A percentile compares a stretch with the other conserved stretches of the same genome.
These are phyloP conservation scores for Hippotragus niger DNA, from an alignment of 2,113 vertebrate species.

Conservation along the genomic window DNA sequence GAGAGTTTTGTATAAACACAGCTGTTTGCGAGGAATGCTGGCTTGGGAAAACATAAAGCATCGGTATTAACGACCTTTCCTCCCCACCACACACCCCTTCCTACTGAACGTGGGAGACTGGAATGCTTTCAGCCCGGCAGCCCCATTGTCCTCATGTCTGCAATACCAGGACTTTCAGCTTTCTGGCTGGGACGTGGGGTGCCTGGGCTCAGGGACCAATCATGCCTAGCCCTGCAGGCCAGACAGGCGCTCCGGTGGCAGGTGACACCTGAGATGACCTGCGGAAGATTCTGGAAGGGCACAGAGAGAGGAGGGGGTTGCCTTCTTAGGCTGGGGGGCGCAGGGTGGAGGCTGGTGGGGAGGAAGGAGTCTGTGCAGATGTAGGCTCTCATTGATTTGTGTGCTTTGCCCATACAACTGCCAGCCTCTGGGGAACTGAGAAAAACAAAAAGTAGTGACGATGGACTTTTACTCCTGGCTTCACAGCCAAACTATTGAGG, in stretches of 20 bases:
- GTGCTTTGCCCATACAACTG: background rate
- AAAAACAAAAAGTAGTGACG: background rate
- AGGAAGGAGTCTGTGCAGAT: background rate
- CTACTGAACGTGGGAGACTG: conserved; percentile 65
- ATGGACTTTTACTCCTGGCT: background rate
- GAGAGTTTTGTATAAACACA: conserved; percentile 79
- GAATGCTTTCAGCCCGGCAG: conserved; percentile 55
- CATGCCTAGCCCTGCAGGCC: background rate
- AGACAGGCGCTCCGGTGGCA: background rate
- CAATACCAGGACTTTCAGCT: background rate
- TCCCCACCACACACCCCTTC: conserved; percentile 49
- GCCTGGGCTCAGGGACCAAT: background rate
- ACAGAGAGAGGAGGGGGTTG: background rate
- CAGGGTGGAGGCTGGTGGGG: background rate
- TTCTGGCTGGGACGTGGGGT: background rate
- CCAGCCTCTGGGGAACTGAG: background rate
- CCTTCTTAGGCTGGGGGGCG: background rate
- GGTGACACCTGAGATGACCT: background rate
- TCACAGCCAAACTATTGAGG: background rate
- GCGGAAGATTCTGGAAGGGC: background rate
- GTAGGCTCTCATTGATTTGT: background rate
- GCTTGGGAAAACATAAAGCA: conserved; percentile 72
- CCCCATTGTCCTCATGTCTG: conserved; percentile 26
- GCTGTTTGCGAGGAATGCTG: conserved; percentile 78
- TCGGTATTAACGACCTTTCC: conserved; percentile 63